Evolutionary conservation across 2,888 invertebrate genomes (phyloP).

Genomic region (Cordylochernes scorpioides): DNA sequence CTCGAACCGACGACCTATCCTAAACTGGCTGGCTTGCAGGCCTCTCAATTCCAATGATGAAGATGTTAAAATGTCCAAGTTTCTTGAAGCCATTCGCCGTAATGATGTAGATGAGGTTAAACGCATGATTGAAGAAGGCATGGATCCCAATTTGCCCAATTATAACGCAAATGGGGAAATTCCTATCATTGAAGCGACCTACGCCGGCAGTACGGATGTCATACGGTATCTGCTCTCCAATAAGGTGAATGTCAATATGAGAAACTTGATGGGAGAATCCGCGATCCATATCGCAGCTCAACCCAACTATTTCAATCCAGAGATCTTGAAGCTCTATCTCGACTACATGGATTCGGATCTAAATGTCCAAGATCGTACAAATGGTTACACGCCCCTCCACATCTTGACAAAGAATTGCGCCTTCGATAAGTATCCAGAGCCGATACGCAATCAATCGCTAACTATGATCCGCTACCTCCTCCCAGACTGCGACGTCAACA

Average conservation of each 20-base stretch:
- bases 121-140: conserved; percentile 5
- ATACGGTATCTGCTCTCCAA: conserved; percentile 5
- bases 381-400: conserved; percentile 12
- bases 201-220: conserved; percentile 5
- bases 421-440: too few relatives aligned
- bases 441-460: too few relatives aligned
- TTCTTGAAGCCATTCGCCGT: too few relatives aligned
- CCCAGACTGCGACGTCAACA: conserved; percentile 4
- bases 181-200: conserved; percentile 11
- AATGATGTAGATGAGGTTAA: conserved; percentile 5
- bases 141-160: conserved; percentile 12
- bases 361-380: conserved; percentile 8
- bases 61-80: too few relatives aligned
- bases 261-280: conserved; percentile 11
- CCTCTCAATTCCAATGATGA: too few relatives aligned
- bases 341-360: conserved; percentile 10
- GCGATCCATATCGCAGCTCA: conserved; percentile 12
- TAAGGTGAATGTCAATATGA: conserved; percentile 8
- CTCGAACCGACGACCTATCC: too few relatives aligned
- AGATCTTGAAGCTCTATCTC: conserved; percentile 5
- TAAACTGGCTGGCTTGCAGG: too few relatives aligned
- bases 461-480: conserved; percentile 4
- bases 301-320: conserved; percentile 6
- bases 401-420: conserved; percentile 8
- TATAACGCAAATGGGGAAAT: conserved; percentile 11